A percentile compares a stretch with the other conserved stretches of the same genome.
phyloP scores from a whole-genome alignment of 2,797 vertebrate genomes.

The Hydrolagus colliei region DNA sequence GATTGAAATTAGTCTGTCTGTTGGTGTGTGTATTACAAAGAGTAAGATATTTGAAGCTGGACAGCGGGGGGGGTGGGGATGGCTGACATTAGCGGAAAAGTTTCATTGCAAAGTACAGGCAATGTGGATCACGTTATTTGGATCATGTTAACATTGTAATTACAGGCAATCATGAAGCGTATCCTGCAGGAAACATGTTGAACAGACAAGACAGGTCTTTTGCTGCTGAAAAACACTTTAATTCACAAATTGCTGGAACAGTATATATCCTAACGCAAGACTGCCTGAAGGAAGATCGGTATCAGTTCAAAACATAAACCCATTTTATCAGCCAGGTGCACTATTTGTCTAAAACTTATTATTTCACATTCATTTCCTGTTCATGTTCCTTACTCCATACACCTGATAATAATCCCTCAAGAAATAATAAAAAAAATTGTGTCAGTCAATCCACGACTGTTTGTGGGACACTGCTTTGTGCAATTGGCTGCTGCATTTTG shows the following conservation, averaged over 20 bases:
- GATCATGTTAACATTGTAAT: neutral
- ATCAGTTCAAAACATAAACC: neutral
- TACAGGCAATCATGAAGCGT: neutral
- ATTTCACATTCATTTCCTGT: neutral
- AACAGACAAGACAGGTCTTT: slow-evolving; percentile 10
- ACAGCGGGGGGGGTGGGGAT: neutral
- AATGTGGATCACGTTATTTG: neutral
- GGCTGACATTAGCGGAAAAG: neutral
- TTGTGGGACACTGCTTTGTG: no score
- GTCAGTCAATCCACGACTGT: no score
- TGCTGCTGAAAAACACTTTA: neutral
- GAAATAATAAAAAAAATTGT: no score
- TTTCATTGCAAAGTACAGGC: neutral
- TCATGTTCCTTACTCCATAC: no score
- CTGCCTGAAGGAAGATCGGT: neutral
- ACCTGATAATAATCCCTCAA: no score
- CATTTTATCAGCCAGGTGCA: neutral
- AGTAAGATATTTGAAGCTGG: neutral
- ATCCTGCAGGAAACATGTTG: neutral
- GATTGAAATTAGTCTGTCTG: neutral
- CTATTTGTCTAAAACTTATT: neutral
- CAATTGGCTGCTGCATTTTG: no score
- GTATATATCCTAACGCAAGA: slow-evolving; percentile 4
- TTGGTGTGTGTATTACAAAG: neutral
- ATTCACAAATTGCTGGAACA: neutral